Conservation (phyloP, 1,140 invertebrate species). For the Mesaphorura yosii region DNA sequence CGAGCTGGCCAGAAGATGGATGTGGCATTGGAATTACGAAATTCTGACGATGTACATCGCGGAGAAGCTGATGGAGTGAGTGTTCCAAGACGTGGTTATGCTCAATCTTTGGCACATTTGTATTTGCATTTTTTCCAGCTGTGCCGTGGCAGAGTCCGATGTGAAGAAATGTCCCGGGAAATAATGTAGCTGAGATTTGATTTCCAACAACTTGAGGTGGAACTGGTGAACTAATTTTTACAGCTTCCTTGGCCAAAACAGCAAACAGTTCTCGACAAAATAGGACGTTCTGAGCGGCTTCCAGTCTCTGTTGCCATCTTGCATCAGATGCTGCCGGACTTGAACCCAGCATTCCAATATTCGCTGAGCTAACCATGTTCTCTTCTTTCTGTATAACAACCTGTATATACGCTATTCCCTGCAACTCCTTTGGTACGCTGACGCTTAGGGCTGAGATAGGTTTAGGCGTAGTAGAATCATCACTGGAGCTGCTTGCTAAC, state of each 20-base stretch:
- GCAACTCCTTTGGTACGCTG: conserved; percentile 80
- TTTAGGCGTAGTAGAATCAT: conserved; percentile 36
- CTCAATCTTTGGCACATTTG: conserved; percentile 51
- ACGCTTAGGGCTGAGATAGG: conserved; percentile 73
- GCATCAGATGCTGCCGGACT: conserved; percentile 47
- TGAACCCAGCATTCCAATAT: conserved; percentile 51
- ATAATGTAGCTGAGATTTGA: conserved; percentile 87
- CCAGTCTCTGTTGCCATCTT: conserved; percentile 88
- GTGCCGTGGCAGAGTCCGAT: conserved; percentile 47
- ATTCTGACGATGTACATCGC: conserved; percentile 83
- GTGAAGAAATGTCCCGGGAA: conserved; percentile 76
- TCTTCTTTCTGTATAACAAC: conserved; percentile 86
- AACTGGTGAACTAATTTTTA: conserved; percentile 68
- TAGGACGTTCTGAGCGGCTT: conserved; percentile 90
- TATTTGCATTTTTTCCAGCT: conserved; percentile 31
- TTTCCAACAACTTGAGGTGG: conserved; percentile 94
- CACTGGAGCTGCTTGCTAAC: conserved; percentile 30
- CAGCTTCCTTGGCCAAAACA: conserved; percentile 85
- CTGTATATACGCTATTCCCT: conserved; percentile 90
- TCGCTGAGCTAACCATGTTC: conserved; percentile 66
- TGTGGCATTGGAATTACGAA: conserved; percentile 88
- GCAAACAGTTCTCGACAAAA: conserved; percentile 96
- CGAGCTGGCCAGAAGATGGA: conserved; percentile 80
- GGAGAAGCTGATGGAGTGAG: conserved; percentile 81
- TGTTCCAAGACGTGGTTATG: conserved; percentile 94